Conservation (phyloP, 2,797 vertebrate species). For the Karalla daura region DNA sequence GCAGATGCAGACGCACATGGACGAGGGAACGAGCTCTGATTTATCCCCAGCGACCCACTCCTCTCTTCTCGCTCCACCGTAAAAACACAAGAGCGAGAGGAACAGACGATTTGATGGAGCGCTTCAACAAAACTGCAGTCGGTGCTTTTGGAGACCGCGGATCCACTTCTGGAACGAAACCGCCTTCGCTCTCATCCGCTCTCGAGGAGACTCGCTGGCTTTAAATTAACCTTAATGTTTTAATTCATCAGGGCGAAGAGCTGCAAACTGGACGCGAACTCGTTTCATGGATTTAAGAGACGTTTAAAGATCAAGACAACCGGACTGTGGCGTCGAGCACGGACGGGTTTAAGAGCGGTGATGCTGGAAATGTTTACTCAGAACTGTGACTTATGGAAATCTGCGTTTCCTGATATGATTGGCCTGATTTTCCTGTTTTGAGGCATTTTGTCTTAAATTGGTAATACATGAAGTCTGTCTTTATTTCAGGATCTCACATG, state of each 20-base stretch:
- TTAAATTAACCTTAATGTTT: constrained; percentile 37
- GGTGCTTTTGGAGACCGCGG: constrained; percentile 19
- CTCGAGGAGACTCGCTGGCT: constrained; percentile 26
- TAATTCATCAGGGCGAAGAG: constrained; percentile 11
- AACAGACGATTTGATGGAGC: constrained; percentile 46
- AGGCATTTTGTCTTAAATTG: too few relatives aligned
- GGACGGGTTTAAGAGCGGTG: too few relatives aligned
- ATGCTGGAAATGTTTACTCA: too few relatives aligned
- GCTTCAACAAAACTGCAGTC: constrained; percentile 29
- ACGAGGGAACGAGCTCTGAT: constrained; percentile 45
- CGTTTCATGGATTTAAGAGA: background rate
- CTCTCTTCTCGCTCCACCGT: constrained; percentile 44
- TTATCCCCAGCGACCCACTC: constrained; percentile 56
- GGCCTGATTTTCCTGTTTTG: too few relatives aligned
- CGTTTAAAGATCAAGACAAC: background rate
- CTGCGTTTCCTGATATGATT: too few relatives aligned
- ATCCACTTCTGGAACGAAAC: constrained; percentile 20
- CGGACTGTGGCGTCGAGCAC: too few relatives aligned
- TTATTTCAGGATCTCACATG: too few relatives aligned
- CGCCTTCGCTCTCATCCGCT: background rate
- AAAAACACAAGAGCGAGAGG: constrained; percentile 52
- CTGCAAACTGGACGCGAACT: constrained; percentile 22
- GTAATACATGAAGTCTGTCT: too few relatives aligned
- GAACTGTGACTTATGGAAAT: too few relatives aligned
- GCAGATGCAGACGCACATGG: constrained; percentile 53